Evolutionary conservation across 92 coral and sea anemone species (phyloP).

Genomic region (Chrysogorgia sp.): DNA sequence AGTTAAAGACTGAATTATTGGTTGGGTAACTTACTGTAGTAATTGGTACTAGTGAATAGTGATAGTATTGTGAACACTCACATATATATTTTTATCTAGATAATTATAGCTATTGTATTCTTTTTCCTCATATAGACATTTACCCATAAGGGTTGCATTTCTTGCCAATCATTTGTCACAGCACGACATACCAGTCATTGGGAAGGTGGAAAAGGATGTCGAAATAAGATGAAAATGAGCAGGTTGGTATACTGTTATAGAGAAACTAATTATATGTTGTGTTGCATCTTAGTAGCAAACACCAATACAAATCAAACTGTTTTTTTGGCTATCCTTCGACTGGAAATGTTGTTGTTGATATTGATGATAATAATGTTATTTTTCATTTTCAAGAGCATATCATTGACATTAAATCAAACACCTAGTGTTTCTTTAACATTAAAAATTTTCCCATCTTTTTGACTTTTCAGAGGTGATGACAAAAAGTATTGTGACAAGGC

Average conservation of each 20-base stretch:
- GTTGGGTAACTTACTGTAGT: no score
- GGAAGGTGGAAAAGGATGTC: slow-evolving; percentile 99
- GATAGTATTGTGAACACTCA: no score
- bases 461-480: slow-evolving; percentile 72
- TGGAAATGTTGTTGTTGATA: no score
- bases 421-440: no score
- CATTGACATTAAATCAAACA: no score
- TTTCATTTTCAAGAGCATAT: no score
- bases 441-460: not conserved
- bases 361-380: no score
- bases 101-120: not conserved
- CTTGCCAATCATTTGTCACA: slow-evolving; percentile 78
- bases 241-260: slow-evolving; percentile 48
- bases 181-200: slow-evolving; percentile 83
- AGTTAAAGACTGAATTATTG: no score
- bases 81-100: no score
- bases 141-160: slow-evolving; percentile 73
- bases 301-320: no score
- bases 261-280: not conserved
- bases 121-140: slow-evolving; percentile 59
- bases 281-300: not conserved
- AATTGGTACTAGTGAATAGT: no score
- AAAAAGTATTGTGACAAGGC: slow-evolving; percentile 69
- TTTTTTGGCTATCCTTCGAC: no score
- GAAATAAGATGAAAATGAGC: slow-evolving; percentile 80